These are phyloP conservation scores for Rhyacophila evoluta DNA, from an alignment of 2,888 invertebrate species.

Conservation along the genomic window DNA sequence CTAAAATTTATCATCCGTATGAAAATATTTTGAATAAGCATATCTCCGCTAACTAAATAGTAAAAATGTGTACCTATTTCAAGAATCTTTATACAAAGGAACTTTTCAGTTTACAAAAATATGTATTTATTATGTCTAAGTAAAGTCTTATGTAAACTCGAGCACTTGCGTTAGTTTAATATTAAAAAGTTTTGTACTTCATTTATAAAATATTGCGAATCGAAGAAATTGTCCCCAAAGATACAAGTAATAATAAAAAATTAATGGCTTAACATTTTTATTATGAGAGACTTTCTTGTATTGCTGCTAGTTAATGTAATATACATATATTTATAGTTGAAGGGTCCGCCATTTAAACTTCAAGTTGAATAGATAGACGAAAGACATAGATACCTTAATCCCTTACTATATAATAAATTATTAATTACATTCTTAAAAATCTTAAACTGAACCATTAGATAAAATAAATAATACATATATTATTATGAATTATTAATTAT, in stretches of 20 bases:
- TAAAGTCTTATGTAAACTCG: slow-evolving; percentile 29
- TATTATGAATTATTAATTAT: slow-evolving; percentile 45
- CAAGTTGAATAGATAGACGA: slow-evolving; percentile 50
- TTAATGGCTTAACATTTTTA: slow-evolving; percentile 40
- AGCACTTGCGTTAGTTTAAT: slow-evolving; percentile 41
- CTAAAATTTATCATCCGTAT: not conserved
- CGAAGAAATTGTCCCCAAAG: slow-evolving; percentile 45
- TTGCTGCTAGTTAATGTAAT: slow-evolving; percentile 43
- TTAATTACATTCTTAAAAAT: slow-evolving; percentile 22
- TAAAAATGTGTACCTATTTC: slow-evolving; percentile 16
- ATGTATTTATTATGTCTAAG: slow-evolving; percentile 12
- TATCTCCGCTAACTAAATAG: slow-evolving; percentile 11
- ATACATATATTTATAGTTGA: slow-evolving; percentile 40
- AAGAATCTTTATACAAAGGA: slow-evolving; percentile 5
- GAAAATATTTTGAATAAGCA: slow-evolving; percentile 19
- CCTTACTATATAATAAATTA: slow-evolving; percentile 48
- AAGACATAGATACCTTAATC: slow-evolving; percentile 52
- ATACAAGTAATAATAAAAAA: slow-evolving; percentile 55
- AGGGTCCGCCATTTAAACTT: slow-evolving; percentile 46
- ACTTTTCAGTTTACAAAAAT: slow-evolving; percentile 11
- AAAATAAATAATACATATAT: slow-evolving; percentile 48
- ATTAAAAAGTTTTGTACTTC: slow-evolving; percentile 41
- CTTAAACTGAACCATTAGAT: slow-evolving; percentile 52
- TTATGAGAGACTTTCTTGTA: slow-evolving; percentile 50
- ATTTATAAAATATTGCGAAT: slow-evolving; percentile 45